A percentile compares a stretch with the other conserved stretches of the same genome.
phyloP scores from a whole-genome alignment of 1,140 invertebrate genomes.

The Ceratina australensis region DNA sequence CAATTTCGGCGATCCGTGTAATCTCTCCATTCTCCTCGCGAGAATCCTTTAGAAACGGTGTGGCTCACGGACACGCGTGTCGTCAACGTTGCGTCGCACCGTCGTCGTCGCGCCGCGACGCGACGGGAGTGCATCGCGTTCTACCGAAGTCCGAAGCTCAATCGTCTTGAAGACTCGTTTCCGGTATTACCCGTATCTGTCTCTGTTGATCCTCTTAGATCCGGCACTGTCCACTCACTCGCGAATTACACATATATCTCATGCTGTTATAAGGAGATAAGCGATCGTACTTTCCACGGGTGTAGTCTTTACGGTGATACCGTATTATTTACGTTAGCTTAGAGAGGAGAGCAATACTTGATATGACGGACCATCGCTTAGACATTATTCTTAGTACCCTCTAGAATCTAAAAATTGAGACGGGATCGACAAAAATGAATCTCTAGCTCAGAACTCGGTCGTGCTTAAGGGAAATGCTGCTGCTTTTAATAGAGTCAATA shows the following conservation, averaged over 20 bases:
- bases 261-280: too few relatives aligned
- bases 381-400: too few relatives aligned
- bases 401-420: background rate
- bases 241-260: background rate
- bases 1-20: background rate
- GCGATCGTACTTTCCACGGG: too few relatives aligned
- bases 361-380: background rate
- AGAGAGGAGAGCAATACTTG: background rate
- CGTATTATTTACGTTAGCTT: background rate
- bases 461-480: background rate
- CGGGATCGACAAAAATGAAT: background rate
- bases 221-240: constrained; percentile 3
- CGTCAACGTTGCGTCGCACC: too few relatives aligned
- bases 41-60: background rate
- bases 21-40: constrained; percentile 21
- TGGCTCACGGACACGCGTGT: background rate
- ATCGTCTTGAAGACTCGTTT: background rate
- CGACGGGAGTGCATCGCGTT: background rate
- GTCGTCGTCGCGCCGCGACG: background rate
- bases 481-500: background rate
- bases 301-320: background rate
- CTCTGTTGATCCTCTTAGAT: background rate
- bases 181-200: background rate
- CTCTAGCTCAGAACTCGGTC: background rate
- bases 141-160: background rate